Percentiles rank a stretch among this genome's conserved stretches.
Evolutionary conservation across 2,888 invertebrate genomes (phyloP).

Genomic region (Machimus atricapillus): DNA sequence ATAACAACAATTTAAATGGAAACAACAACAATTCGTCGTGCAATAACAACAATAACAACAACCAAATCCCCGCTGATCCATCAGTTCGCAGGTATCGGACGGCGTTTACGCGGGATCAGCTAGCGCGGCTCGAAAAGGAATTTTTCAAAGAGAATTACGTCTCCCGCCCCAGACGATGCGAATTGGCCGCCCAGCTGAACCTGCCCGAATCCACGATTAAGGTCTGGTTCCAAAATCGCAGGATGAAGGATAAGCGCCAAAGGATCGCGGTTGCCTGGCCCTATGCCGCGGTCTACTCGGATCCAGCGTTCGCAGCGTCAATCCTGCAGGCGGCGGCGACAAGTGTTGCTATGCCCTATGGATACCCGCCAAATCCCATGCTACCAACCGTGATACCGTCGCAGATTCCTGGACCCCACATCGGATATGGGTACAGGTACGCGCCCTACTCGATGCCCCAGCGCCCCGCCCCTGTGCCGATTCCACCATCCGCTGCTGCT

Average conservation of each 20-base stretch:
- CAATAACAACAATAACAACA: conserved; percentile 31
- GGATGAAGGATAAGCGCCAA: conserved; percentile 88
- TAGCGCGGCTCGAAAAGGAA: conserved; percentile 91
- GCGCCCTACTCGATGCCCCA: conserved; percentile 65
- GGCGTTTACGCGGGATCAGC: conserved; percentile 95
- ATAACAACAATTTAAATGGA: conserved; percentile 54
- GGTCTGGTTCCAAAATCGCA: conserved; percentile 84
- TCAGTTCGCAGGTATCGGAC: conserved; percentile 91
- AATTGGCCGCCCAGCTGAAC: conserved; percentile 89
- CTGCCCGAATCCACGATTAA: conserved; percentile 98
- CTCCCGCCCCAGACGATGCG: conserved; percentile 91
- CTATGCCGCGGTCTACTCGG: conserved; percentile 91
- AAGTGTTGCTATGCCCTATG: conserved; percentile 71
- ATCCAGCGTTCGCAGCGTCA: conserved; percentile 92
- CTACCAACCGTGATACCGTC: conserved; percentile 64
- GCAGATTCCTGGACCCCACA: conserved; percentile 68
- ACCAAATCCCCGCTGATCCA: conserved; percentile 65
- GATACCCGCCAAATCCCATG: conserved; percentile 67
- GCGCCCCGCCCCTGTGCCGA: conserved; percentile 60
- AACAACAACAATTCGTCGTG: background rate
- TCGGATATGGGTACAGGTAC: conserved; percentile 63
- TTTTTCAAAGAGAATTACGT: conserved; percentile 98
- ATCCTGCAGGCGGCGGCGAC: conserved; percentile 88
- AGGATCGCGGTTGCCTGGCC: conserved; percentile 95
- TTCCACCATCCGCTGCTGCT: conserved; percentile 54